Conservation (phyloP, 2,888 invertebrate genomes). For the Ornithoptera alexandrae region DNA sequence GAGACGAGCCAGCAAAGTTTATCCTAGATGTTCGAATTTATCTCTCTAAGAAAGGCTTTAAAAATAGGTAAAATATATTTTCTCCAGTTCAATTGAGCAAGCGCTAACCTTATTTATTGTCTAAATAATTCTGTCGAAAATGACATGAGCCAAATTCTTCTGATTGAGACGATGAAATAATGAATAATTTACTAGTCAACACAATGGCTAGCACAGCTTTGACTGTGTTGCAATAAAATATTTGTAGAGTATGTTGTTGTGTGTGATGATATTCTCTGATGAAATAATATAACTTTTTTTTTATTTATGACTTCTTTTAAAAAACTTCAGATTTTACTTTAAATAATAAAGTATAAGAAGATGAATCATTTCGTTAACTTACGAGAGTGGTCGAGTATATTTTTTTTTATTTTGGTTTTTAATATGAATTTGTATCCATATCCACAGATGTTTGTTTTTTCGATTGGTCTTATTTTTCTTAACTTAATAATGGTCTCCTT, state of each 20-base stretch:
- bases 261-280: conserved; percentile 12
- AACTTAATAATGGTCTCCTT: no score
- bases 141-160: background rate
- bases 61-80: conserved; percentile 1
- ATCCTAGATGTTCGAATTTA: conserved; percentile 2
- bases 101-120: background rate
- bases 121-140: background rate
- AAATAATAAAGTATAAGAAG: background rate
- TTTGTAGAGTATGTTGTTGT: background rate
- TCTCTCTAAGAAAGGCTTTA: conserved; percentile 4
- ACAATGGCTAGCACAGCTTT: background rate
- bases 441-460: no score
- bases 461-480: no score
- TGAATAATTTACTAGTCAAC: background rate
- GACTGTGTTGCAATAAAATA: background rate
- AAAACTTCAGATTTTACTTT: background rate
- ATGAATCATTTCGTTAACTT: no score
- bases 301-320: conserved; percentile 9
- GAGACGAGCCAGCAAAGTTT: background rate
- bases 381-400: no score
- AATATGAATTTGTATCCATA: no score
- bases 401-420: no score
- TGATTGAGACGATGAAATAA: background rate
- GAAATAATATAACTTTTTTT: conserved; percentile 8
- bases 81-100: background rate